phyloP scores from a whole-genome alignment of 2,797 vertebrate species.

The Argya squamiceps region DNA sequence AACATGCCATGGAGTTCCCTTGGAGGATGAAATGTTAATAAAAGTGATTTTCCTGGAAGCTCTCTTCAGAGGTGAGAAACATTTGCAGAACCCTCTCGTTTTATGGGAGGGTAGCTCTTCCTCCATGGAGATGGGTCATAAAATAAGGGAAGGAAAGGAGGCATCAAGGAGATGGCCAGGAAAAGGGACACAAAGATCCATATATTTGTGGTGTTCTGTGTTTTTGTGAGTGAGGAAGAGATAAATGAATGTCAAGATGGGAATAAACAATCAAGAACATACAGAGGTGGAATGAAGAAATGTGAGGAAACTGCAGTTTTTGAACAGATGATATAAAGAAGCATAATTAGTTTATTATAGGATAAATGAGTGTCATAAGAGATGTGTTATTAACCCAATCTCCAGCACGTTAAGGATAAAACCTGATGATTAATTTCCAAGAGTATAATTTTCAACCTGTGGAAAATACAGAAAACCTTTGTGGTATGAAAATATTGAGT shows the following conservation, averaged over 20 bases:
- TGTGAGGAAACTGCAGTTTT: background rate
- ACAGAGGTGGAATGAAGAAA: background rate
- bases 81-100: background rate
- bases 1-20: background rate
- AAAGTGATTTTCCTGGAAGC: conserved; percentile 17
- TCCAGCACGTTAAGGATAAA: background rate
- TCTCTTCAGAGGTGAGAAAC: background rate
- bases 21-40: background rate
- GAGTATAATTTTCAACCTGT: background rate
- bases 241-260: background rate
- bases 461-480: background rate
- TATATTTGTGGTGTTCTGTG: background rate
- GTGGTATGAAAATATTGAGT: background rate
- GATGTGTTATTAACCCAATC: background rate
- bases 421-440: background rate
- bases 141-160: background rate
- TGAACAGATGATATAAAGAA: background rate
- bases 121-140: background rate
- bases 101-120: background rate
- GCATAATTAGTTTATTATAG: background rate
- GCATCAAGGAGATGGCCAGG: background rate
- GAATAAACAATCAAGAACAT: background rate
- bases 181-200: background rate
- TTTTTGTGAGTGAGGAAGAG: background rate
- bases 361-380: background rate